phyloP scores from a whole-genome alignment of 2,888 invertebrate genomes.

The Thalpophila matura region DNA sequence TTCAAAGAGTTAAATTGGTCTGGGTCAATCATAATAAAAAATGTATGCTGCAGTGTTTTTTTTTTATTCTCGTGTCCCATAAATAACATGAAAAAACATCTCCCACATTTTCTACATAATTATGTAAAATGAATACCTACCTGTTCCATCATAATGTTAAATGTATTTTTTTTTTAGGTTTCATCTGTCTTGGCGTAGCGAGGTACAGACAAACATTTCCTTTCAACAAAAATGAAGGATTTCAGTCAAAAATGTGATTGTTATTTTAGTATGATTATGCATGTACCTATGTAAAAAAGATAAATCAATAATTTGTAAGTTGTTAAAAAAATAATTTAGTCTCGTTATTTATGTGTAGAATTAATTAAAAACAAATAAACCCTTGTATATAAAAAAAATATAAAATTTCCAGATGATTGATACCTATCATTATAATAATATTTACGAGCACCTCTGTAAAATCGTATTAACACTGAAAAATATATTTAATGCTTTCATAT shows the following conservation, averaged over 20 bases:
- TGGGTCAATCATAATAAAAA: no score
- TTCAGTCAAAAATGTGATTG: slow-evolving; percentile 35
- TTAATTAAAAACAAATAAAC: slow-evolving; percentile 23
- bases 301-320: slow-evolving; percentile 30
- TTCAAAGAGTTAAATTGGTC: no score
- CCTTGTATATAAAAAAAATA: background rate
- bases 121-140: no score
- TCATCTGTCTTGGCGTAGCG: slow-evolving; percentile 90
- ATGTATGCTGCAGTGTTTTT: no score
- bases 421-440: no score
- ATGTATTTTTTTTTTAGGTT: slow-evolving; percentile 87
- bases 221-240: slow-evolving; percentile 81
- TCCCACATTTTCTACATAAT: no score
- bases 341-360: slow-evolving; percentile 13
- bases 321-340: slow-evolving; percentile 33
- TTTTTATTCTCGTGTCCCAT: no score
- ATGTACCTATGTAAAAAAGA: background rate
- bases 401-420: background rate
- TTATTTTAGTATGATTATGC: background rate
- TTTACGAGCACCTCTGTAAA: no score
- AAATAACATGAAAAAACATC: no score
- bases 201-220: slow-evolving; percentile 88
- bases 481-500: background rate
- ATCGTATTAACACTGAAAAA: no score
- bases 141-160: no score